phyloP scores from a whole-genome alignment of 2,888 invertebrate genomes.

The Acanthopleura granulata region DNA sequence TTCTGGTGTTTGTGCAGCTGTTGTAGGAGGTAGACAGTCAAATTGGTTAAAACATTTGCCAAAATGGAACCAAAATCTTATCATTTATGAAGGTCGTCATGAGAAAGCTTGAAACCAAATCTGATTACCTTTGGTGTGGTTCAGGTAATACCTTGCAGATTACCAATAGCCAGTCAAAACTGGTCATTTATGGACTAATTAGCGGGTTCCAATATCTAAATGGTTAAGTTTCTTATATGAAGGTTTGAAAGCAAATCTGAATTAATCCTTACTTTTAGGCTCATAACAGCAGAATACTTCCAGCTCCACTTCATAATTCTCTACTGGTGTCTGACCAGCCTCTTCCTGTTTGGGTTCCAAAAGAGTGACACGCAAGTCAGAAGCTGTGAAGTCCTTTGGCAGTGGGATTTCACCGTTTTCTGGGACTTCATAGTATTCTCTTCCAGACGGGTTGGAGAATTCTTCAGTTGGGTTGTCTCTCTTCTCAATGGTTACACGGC shows the following conservation, averaged over 20 bases:
- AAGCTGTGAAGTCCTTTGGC: not conserved
- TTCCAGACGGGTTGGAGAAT: not conserved
- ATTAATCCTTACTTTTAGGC: not conserved
- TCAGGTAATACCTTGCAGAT: no score
- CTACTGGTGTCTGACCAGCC: not conserved
- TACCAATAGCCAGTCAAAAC: no score
- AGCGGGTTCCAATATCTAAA: no score
- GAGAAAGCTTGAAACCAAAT: no score
- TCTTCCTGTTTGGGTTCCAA: not conserved
- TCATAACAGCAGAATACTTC: constrained; percentile 3
- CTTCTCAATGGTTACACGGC: not conserved
- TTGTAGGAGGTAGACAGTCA: not conserved
- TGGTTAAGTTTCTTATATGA: not conserved
- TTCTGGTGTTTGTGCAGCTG: not conserved
- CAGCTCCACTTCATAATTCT: not conserved
- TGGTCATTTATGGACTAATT: no score
- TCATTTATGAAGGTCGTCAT: no score
- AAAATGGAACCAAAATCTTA: not conserved
- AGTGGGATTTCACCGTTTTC: not conserved
- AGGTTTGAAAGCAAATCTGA: not conserved
- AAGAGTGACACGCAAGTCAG: not conserved
- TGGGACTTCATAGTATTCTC: not conserved
- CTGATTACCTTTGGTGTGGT: no score
- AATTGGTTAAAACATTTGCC: not conserved
- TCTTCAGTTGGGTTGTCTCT: not conserved